Evolutionary conservation across 2,888 invertebrate species (phyloP).

Genomic region (Mechanitis mazaeus): DNA sequence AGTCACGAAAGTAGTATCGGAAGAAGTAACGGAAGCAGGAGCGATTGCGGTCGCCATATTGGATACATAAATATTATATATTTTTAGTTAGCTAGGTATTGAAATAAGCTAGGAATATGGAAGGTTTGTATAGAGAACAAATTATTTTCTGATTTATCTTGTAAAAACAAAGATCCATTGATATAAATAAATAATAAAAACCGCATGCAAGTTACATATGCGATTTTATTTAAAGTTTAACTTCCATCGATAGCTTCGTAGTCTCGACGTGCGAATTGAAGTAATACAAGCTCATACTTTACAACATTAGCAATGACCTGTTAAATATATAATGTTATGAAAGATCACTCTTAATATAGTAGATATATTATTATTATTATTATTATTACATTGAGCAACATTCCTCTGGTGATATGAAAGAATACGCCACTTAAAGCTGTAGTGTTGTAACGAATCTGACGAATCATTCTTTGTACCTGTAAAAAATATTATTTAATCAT

Average conservation of each 20-base stretch:
- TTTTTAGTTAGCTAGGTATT: too few species aligned
- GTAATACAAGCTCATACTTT: conserved; percentile 77
- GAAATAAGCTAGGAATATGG: too few species aligned
- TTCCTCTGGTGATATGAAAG: conserved; percentile 74
- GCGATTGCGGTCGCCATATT: too few species aligned
- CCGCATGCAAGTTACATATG: too few species aligned
- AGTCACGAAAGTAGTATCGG: too few species aligned
- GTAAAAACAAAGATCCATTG: too few species aligned
- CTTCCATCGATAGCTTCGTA: conserved; percentile 2
- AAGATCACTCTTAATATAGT: not conserved
- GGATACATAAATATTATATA: too few species aligned
- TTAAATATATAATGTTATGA: conserved; percentile 25
- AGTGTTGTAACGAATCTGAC: conserved; percentile 77
- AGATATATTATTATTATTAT: not conserved
- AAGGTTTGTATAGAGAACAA: too few species aligned
- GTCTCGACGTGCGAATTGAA: conserved; percentile 42
- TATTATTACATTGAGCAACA: conserved; percentile 70
- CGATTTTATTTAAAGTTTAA: too few species aligned
- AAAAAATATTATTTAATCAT: conserved; percentile 25
- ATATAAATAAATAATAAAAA: too few species aligned
- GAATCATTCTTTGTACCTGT: conserved; percentile 77
- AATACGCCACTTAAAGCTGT: conserved; percentile 73
- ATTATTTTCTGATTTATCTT: too few species aligned
- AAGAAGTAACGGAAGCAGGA: too few species aligned
- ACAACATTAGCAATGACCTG: conserved; percentile 79